These are phyloP conservation scores for Stictonetta naevosa DNA, from an alignment of 2,113 vertebrate genomes.

Conservation along the genomic window DNA sequence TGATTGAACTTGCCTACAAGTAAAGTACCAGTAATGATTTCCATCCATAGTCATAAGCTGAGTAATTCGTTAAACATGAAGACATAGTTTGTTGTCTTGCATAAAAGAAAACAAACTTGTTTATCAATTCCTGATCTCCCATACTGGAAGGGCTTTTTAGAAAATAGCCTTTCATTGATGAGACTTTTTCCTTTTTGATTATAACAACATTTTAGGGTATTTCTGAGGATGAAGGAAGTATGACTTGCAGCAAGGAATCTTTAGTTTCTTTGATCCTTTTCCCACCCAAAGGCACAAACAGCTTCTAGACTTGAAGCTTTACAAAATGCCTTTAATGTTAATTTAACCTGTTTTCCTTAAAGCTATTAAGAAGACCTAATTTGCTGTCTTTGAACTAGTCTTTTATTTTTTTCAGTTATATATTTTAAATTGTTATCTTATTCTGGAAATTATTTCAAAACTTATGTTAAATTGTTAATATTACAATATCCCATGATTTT, in stretches of 20 bases:
- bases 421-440: neutral
- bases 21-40: neutral
- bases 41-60: neutral
- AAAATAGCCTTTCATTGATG: slow-evolving; percentile 36
- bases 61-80: slow-evolving; percentile 18
- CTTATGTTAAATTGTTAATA: neutral
- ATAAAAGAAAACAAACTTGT: neutral
- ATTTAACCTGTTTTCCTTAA: neutral
- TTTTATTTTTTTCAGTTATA: neutral
- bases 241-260: neutral
- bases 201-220: neutral
- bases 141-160: neutral
- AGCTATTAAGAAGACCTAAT: neutral
- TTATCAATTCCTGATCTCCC: slow-evolving; percentile 27
- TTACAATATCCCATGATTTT: neutral
- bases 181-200: neutral
- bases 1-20: neutral
- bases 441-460: neutral
- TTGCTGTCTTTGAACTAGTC: neutral
- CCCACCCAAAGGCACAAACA: neutral
- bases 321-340: neutral
- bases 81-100: neutral
- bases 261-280: neutral
- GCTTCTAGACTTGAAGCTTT: neutral
- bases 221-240: neutral